phyloP scores from a whole-genome alignment of 92 coral and sea anemone genomes.

The Desmophyllum pertusum region DNA sequence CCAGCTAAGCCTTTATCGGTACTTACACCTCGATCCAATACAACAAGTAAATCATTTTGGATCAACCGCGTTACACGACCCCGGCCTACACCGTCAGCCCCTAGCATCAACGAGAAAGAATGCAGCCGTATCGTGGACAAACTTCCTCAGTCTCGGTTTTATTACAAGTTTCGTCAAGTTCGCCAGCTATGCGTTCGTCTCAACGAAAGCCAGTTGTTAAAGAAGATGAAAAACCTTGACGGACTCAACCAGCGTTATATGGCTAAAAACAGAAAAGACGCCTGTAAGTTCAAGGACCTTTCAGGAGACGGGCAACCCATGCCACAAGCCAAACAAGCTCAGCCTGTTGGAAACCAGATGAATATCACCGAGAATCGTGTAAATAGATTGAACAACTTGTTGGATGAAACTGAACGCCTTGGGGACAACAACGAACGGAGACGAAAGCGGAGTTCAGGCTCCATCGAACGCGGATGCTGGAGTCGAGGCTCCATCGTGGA shows the following conservation, averaged over 20 bases:
- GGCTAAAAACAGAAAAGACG: constrained; percentile 29
- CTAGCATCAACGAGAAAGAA: neutral
- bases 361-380: neutral
- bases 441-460: constrained; percentile 9
- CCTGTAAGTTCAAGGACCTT: constrained; percentile 45
- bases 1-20: neutral
- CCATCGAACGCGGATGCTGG: constrained; percentile 30
- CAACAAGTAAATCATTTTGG: neutral
- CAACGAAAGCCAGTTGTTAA: constrained; percentile 26
- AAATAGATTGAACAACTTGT: neutral
- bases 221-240: constrained; percentile 15
- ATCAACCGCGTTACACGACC: too few relatives aligned
- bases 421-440: neutral
- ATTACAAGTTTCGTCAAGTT: neutral
- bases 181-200: constrained; percentile 7
- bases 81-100: neutral
- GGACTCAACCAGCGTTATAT: constrained; percentile 52
- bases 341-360: neutral
- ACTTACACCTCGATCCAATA: neutral
- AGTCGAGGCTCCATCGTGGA: constrained; percentile 18
- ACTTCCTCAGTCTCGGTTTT: neutral
- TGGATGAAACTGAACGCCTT: neutral
- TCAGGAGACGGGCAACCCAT: neutral
- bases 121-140: constrained; percentile 5
- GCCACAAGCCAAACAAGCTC: neutral